Percentiles rank a stretch among this genome's conserved stretches.
phyloP scores from a whole-genome alignment of 2,888 invertebrate species.

The Plagiodera versicolora region DNA sequence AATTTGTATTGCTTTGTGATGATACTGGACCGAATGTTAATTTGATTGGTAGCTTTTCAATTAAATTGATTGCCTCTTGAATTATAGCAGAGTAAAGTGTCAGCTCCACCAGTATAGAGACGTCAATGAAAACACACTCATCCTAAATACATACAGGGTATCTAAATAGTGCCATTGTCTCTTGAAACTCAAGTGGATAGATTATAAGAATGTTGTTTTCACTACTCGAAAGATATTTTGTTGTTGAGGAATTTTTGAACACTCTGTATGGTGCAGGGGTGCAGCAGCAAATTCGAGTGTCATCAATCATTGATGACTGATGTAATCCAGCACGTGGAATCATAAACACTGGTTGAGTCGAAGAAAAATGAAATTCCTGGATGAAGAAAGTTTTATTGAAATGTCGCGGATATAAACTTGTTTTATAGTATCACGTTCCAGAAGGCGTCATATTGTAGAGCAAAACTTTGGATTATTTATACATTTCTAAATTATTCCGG shows the following conservation, averaged over 20 bases:
- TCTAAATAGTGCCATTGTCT: no score
- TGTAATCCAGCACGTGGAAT: no score
- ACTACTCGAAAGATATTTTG: no score
- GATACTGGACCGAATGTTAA: constrained; percentile 19
- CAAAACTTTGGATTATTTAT: constrained; percentile 23
- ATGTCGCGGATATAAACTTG: not conserved
- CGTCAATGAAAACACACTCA: not conserved
- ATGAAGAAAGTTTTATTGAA: not conserved
- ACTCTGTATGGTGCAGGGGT: no score
- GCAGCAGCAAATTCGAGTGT: no score
- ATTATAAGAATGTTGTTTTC: no score
- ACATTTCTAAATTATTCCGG: constrained; percentile 26
- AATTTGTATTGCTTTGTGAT: constrained; percentile 14
- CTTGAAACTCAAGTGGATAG: no score
- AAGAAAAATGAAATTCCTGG: not conserved
- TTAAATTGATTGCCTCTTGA: constrained; percentile 32
- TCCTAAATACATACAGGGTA: not conserved
- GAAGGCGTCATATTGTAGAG: constrained; percentile 18
- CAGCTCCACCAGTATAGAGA: not conserved
- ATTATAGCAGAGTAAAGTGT: constrained; percentile 5
- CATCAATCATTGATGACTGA: no score
- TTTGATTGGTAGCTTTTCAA: constrained; percentile 33
- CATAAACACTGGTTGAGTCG: no score
- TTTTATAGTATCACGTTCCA: constrained; percentile 10
- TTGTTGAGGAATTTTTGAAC: no score